A percentile compares a stretch with the other conserved stretches of the same genome.
Conservation (phyloP, 2,888 invertebrate genomes). For the Lottia scabra region DNA sequence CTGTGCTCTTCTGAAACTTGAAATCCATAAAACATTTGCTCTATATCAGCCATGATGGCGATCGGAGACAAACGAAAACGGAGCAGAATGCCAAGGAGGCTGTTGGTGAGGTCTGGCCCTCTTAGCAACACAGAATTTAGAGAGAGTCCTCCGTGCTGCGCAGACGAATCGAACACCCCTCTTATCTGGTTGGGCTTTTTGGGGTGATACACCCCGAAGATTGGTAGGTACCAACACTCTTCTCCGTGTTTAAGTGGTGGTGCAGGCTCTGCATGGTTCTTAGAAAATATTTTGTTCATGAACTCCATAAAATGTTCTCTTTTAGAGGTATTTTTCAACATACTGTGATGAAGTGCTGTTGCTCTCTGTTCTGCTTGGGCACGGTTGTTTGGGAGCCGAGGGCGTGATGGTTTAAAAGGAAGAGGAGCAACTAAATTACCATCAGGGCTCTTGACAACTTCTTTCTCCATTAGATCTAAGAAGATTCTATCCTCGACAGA, state of each 20-base stretch:
- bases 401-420: too few species aligned
- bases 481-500: too few species aligned
- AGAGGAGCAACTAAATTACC: too few species aligned
- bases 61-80: conserved; percentile 24
- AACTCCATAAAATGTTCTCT: too few species aligned
- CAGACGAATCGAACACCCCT: conserved; percentile 31
- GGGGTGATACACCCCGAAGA: too few species aligned
- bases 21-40: conserved; percentile 38
- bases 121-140: conserved; percentile 23
- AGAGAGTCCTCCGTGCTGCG: conserved; percentile 19
- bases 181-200: conserved; percentile 29
- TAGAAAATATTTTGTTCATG: too few species aligned
- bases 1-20: conserved; percentile 19
- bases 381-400: too few species aligned
- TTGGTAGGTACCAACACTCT: conserved; percentile 31
- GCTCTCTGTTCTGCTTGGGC: too few species aligned
- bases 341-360: too few species aligned
- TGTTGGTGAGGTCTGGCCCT: conserved; percentile 34
- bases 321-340: too few species aligned
- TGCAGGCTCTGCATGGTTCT: conserved; percentile 34
- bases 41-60: conserved; percentile 30
- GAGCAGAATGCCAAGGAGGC: conserved; percentile 30
- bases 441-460: too few species aligned
- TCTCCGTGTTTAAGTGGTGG: conserved; percentile 5
- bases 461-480: too few species aligned